These are phyloP conservation scores for Amphipoea lucens DNA, from an alignment of 2,888 invertebrate species.

Conservation along the genomic window DNA sequence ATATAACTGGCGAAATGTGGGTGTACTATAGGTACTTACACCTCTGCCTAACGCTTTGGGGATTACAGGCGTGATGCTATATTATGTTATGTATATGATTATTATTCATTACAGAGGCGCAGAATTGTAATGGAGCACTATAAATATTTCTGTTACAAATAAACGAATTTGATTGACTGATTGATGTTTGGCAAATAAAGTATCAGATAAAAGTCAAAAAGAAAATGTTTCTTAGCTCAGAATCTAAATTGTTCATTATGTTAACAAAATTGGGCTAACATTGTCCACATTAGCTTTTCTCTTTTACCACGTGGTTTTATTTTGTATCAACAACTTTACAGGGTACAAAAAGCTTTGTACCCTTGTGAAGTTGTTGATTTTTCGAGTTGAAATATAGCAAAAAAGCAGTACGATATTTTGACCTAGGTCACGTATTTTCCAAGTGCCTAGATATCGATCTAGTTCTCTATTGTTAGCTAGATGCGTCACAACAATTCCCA, in stretches of 20 bases:
- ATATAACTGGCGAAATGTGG: not conserved
- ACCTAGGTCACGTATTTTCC: not conserved
- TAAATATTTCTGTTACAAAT: not conserved
- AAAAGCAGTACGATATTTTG: not conserved
- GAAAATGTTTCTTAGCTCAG: not conserved
- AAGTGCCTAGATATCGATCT: conserved; percentile 25
- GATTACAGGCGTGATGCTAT: not conserved
- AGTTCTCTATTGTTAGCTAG: conserved; percentile 23
- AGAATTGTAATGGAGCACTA: not conserved
- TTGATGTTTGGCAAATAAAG: conserved; percentile 10
- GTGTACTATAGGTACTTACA: not conserved
- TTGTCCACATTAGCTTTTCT: not conserved
- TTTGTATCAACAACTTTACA: too few species aligned
- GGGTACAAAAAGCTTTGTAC: too few species aligned
- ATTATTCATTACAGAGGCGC: not conserved
- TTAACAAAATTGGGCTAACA: too few species aligned
- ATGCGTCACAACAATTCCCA: not conserved
- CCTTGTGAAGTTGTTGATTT: not conserved
- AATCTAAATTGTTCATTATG: not conserved
- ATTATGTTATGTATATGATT: not conserved
- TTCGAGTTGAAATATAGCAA: too few species aligned
- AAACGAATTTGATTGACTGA: not conserved
- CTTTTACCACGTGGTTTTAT: not conserved
- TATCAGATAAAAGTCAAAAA: not conserved
- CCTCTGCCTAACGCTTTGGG: not conserved